Percentiles rank a stretch among this genome's conserved stretches.
These are phyloP conservation scores for Sarcophaga peregrina DNA, from an alignment of 1,140 invertebrate species.

Conservation along the genomic window DNA sequence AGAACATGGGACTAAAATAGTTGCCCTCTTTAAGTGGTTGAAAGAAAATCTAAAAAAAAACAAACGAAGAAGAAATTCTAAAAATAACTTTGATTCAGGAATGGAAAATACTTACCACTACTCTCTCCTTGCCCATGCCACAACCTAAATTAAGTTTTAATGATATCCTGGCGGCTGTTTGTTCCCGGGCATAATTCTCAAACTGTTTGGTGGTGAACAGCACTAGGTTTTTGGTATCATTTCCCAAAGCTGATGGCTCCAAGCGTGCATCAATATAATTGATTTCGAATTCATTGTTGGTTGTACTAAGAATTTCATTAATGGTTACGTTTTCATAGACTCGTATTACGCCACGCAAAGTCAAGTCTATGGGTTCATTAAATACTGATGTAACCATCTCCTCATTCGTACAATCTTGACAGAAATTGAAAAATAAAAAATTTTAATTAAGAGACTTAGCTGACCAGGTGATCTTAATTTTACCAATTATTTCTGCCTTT, in stretches of 20 bases:
- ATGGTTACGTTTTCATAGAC: constrained; percentile 28
- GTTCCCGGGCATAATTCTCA: constrained; percentile 32
- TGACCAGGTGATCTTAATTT: too few species aligned
- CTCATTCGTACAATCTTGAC: constrained; percentile 25
- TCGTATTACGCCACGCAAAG: constrained; percentile 27
- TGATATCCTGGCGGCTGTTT: constrained; percentile 21
- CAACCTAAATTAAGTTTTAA: constrained; percentile 28
- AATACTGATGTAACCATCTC: constrained; percentile 28
- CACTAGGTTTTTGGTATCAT: constrained; percentile 27
- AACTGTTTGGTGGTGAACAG: constrained; percentile 29
- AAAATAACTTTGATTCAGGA: neutral
- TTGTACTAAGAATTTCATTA: constrained; percentile 12
- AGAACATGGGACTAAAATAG: constrained; percentile 35
- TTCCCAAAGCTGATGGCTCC: neutral
- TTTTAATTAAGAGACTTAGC: too few species aligned
- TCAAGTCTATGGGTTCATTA: constrained; percentile 37
- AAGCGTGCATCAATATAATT: constrained; percentile 44
- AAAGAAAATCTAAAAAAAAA: constrained; percentile 43
- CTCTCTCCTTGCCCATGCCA: constrained; percentile 19
- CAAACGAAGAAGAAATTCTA: neutral
- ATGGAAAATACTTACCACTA: constrained; percentile 25
- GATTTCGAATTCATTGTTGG: constrained; percentile 42
- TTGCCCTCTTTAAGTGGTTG: constrained; percentile 43
- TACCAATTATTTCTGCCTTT: constrained; percentile 10
- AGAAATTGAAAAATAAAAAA: neutral